phyloP scores from a whole-genome alignment of 2,888 invertebrate species.

The Ectemnius continuus region DNA sequence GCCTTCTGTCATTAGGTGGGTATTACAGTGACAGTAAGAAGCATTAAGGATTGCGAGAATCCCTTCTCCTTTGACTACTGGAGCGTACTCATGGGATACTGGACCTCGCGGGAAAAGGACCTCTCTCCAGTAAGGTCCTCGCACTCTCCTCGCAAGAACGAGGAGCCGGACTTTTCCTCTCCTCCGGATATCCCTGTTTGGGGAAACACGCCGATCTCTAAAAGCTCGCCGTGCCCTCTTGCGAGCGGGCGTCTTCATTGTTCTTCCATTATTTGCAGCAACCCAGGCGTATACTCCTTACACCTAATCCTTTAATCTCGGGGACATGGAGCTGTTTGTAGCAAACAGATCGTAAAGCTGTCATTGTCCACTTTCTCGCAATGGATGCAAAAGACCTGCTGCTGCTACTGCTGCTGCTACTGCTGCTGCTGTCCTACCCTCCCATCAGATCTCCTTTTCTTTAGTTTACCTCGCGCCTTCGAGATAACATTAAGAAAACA shows the following conservation, averaged over 20 bases:
- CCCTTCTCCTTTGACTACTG: slow-evolving; percentile 67
- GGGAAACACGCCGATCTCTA: slow-evolving; percentile 60
- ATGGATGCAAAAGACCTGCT: slow-evolving; percentile 54
- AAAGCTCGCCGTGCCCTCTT: slow-evolving; percentile 40
- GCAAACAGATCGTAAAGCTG: slow-evolving; percentile 68
- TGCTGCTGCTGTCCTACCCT: too few relatives aligned
- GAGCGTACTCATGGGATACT: slow-evolving; percentile 53
- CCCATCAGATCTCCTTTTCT: too few relatives aligned
- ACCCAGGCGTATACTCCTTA: slow-evolving; percentile 71
- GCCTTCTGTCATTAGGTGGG: slow-evolving; percentile 60
- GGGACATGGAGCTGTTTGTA: slow-evolving; percentile 75
- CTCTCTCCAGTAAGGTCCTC: slow-evolving; percentile 21
- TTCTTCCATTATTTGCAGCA: slow-evolving; percentile 73
- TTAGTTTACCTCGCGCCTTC: too few relatives aligned
- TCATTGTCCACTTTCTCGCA: slow-evolving; percentile 63
- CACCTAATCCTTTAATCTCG: slow-evolving; percentile 75
- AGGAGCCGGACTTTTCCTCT: slow-evolving; percentile 30
- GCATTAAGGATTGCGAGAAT: slow-evolving; percentile 68
- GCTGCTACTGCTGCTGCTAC: slow-evolving; percentile 3
- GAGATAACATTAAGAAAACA: too few relatives aligned
- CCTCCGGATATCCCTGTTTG: slow-evolving; percentile 52
- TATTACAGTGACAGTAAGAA: slow-evolving; percentile 69
- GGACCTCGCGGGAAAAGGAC: slow-evolving; percentile 23
- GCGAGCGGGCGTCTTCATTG: slow-evolving; percentile 63
- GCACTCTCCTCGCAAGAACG: slow-evolving; percentile 10